Conservation (phyloP, 2,113 vertebrate genomes). For the Amphiprion ocellaris region DNA sequence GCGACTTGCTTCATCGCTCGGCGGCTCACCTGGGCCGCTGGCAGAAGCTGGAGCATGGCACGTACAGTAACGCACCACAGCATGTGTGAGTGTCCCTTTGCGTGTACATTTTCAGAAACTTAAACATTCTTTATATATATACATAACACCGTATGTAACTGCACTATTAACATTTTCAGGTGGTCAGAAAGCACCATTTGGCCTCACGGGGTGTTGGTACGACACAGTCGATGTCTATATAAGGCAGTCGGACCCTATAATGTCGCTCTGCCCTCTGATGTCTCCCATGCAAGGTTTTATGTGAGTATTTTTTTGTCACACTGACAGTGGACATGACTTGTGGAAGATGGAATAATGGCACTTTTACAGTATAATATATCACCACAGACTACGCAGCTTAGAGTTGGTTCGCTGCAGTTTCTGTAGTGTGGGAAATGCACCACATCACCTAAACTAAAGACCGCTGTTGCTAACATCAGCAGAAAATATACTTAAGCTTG, state of each 20-base stretch:
- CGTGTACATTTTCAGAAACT: neutral
- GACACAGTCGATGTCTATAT: constrained; percentile 95
- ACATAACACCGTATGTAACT: neutral
- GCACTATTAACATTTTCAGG: constrained; percentile 76
- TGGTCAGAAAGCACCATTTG: constrained; percentile 98
- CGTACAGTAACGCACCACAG: constrained; percentile 97
- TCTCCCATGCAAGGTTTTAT: constrained; percentile 98
- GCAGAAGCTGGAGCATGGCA: constrained; percentile 97
- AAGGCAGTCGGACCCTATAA: constrained; percentile 97
- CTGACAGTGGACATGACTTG: neutral
- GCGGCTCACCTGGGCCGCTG: constrained; percentile 97
- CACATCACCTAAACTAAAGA: neutral
- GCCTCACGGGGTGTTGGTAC: constrained; percentile 98
- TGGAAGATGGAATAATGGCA: neutral
- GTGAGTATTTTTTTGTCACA: constrained; percentile 86
- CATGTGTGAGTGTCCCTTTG: constrained; percentile 91
- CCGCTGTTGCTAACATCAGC: neutral
- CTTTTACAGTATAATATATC: neutral
- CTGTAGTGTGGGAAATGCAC: neutral
- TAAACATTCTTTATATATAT: no score
- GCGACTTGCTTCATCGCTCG: constrained; percentile 95
- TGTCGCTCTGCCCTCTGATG: constrained; percentile 96
- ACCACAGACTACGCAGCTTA: neutral
- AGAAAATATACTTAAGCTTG: neutral
- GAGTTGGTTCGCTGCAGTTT: neutral